Percentiles rank a stretch among this genome's conserved stretches.
Conservation (phyloP, 1,140 invertebrate species). For the Papilio polyxenes region DNA sequence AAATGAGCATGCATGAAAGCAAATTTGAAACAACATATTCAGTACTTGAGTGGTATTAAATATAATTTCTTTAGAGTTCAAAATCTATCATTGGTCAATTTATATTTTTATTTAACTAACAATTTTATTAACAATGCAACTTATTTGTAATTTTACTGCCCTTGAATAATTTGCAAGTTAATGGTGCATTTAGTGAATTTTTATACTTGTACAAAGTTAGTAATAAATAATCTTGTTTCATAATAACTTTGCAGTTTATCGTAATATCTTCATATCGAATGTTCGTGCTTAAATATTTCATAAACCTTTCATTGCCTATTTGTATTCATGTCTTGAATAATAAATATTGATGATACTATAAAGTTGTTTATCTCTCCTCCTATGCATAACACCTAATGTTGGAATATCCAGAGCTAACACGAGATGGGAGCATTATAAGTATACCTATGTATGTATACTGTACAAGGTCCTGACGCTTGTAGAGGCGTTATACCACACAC, state of each 20-base stretch:
- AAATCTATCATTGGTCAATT: not conserved
- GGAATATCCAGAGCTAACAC: not conserved
- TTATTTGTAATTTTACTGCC: not conserved
- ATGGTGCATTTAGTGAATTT: not conserved
- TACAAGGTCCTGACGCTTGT: not conserved
- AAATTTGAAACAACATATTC: constrained; percentile 34
- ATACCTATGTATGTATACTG: not conserved
- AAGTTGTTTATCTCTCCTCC: constrained; percentile 40
- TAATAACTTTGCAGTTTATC: constrained; percentile 11
- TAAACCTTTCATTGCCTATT: constrained; percentile 33
- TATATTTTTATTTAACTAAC: not conserved
- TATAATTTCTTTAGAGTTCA: not conserved
- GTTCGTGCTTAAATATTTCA: constrained; percentile 34
- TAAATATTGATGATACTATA: constrained; percentile 44
- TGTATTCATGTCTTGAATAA: constrained; percentile 37
- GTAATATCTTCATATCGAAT: not conserved
- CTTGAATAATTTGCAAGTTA: not conserved
- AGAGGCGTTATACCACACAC: constrained; percentile 19
- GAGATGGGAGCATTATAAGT: not conserved
- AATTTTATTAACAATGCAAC: not conserved
- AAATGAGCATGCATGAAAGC: constrained; percentile 49
- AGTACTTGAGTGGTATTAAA: constrained; percentile 1
- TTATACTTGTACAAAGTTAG: not conserved
- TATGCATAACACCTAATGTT: constrained; percentile 28
- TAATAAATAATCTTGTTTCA: not conserved